Percentiles rank a stretch among this genome's conserved stretches.
phyloP scores from a whole-genome alignment of 2,888 invertebrate genomes.

The Atrina japonica region DNA sequence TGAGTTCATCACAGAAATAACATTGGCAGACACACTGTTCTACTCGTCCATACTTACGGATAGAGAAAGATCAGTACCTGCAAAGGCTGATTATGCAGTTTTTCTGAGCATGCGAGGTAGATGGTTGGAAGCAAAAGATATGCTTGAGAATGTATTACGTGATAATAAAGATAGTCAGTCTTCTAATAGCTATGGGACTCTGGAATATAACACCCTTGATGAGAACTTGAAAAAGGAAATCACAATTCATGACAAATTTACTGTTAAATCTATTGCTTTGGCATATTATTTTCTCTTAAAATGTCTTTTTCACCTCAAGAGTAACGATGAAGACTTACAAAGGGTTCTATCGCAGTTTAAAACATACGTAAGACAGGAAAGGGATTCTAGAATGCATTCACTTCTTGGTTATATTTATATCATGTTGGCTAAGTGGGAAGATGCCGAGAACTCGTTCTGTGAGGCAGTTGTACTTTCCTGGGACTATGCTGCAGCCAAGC shows the following conservation, averaged over 20 bases:
- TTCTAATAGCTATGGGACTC: background rate
- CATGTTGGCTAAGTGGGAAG: background rate
- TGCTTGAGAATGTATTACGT: background rate
- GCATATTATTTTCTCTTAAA: conserved; percentile 13
- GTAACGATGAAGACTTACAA: background rate
- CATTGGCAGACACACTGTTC: conserved; percentile 16
- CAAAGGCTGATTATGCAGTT: conserved; percentile 4
- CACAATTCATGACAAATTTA: background rate
- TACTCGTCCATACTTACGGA: background rate
- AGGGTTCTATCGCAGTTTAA: background rate
- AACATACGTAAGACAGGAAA: background rate
- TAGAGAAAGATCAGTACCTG: background rate
- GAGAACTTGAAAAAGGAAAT: conserved; percentile 17
- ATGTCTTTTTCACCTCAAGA: background rate
- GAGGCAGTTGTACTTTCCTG: conserved; percentile 1
- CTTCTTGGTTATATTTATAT: conserved; percentile 8
- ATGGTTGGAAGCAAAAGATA: conserved; percentile 8
- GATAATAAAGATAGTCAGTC: background rate
- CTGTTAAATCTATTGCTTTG: background rate
- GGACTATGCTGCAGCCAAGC: conserved; percentile 22
- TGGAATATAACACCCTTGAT: conserved; percentile 5
- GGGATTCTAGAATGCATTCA: background rate
- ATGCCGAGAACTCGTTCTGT: conserved; percentile 14
- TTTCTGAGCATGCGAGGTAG: conserved; percentile 16
- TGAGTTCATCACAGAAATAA: background rate